Evolutionary conservation across 2,888 invertebrate species (phyloP).

Genomic region (Macrophya annulata): DNA sequence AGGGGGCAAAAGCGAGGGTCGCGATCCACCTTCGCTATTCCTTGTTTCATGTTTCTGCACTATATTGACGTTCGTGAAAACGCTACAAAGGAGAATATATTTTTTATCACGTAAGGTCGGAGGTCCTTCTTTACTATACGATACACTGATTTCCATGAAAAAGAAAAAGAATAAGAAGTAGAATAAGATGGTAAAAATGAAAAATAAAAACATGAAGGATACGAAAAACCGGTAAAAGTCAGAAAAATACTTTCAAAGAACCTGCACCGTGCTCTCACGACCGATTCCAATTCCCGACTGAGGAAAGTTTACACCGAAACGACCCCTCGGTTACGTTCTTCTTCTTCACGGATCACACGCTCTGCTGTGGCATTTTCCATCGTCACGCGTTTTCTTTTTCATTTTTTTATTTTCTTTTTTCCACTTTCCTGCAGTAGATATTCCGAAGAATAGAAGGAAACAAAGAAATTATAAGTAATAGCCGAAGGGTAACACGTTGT

Average conservation of each 20-base stretch:
- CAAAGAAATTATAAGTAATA: background rate
- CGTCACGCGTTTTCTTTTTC: background rate
- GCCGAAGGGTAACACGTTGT: background rate
- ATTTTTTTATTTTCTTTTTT: background rate
- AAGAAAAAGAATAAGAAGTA: background rate
- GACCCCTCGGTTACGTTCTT: background rate
- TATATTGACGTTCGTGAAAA: constrained; percentile 36
- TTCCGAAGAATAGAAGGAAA: background rate
- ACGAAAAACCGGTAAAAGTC: background rate
- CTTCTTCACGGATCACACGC: constrained; percentile 1
- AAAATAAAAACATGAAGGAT: background rate
- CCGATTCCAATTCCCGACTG: constrained; percentile 16
- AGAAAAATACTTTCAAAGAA: background rate
- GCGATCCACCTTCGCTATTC: constrained; percentile 15
- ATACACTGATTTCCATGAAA: constrained; percentile 1
- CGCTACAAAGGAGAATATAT: constrained; percentile 32
- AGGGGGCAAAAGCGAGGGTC: background rate
- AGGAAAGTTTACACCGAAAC: background rate
- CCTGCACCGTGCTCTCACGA: background rate
- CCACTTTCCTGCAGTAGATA: no score
- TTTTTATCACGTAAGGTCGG: constrained; percentile 4
- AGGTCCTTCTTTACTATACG: background rate
- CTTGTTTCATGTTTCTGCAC: constrained; percentile 3
- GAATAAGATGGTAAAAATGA: background rate
- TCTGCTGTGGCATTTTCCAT: background rate